Evolutionary conservation across 2,113 vertebrate species (phyloP).

Genomic region (Speoplatyrhinus poulsoni): DNA sequence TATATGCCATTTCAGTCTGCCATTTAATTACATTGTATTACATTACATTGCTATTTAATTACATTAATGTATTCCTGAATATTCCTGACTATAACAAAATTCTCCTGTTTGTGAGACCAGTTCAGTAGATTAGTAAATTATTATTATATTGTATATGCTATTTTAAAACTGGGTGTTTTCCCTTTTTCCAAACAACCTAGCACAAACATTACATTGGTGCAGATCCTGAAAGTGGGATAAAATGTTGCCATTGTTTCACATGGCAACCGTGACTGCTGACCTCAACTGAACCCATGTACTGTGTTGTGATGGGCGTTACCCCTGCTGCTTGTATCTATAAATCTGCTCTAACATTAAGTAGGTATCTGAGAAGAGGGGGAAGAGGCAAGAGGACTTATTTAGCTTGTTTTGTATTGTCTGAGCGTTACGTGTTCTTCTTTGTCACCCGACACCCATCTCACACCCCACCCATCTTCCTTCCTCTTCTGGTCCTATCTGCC

Average conservation of each 20-base stretch:
- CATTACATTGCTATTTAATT: too few species aligned
- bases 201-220: too few species aligned
- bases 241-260: conserved; percentile 4
- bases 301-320: neutral
- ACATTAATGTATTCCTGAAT: neutral
- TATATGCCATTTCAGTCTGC: too few species aligned
- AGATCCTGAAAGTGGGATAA: neutral
- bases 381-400: conserved; percentile 5
- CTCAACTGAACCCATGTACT: conserved; percentile 54
- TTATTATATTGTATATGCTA: too few species aligned
- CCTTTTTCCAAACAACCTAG: too few species aligned
- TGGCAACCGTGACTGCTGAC: conserved; percentile 28
- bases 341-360: neutral
- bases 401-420: conserved; percentile 45
- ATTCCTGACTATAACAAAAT: too few species aligned
- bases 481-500: neutral
- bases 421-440: conserved; percentile 24
- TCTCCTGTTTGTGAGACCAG: too few species aligned
- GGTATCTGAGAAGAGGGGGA: neutral
- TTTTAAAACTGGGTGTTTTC: too few species aligned
- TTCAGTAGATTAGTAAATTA: too few species aligned
- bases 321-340: neutral
- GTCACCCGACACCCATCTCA: conserved; percentile 19
- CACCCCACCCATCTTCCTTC: conserved; percentile 7
- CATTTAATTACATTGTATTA: conserved; percentile 7